Conservation (phyloP, 2,113 vertebrate species). For the Trichomycterus rosablanca region DNA sequence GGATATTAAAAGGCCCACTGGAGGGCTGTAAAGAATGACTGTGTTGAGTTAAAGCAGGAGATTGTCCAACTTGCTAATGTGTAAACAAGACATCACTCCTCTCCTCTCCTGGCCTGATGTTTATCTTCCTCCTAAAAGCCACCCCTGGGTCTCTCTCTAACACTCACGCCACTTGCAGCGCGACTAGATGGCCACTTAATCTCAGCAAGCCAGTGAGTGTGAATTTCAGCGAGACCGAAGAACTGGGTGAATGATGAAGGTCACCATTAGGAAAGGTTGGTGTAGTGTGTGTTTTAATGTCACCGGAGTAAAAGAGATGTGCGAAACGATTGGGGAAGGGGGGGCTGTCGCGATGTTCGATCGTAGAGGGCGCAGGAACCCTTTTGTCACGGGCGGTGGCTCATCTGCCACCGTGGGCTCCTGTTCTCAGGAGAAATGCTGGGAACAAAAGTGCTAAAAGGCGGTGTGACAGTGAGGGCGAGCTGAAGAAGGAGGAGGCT, state of each 20-base stretch:
- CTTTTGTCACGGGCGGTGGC: conserved; percentile 86
- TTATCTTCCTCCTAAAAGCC: conserved; percentile 82
- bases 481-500: conserved; percentile 71
- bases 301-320: conserved; percentile 24
- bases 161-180: conserved; percentile 73
- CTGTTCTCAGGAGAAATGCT: conserved; percentile 78
- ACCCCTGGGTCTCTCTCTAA: conserved; percentile 54
- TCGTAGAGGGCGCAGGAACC: conserved; percentile 64
- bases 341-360: conserved; percentile 20
- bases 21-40: conserved; percentile 48
- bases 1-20: conserved; percentile 49
- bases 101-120: conserved; percentile 74
- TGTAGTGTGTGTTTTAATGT: conserved; percentile 36
- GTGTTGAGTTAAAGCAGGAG: conserved; percentile 44
- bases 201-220: conserved; percentile 57
- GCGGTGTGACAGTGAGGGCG: conserved; percentile 80
- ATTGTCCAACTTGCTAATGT: conserved; percentile 74
- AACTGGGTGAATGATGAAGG: conserved; percentile 24
- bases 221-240: conserved; percentile 9
- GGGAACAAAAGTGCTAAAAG: conserved; percentile 95
- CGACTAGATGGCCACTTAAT: conserved; percentile 87
- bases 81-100: conserved; percentile 95
- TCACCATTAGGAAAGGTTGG: conserved; percentile 24
- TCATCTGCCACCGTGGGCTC: conserved; percentile 81
- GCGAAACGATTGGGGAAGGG: conserved; percentile 29